A percentile compares a stretch with the other conserved stretches of the same genome.
phyloP scores from a whole-genome alignment of 2,888 invertebrate species.

The Villa cingulata region DNA sequence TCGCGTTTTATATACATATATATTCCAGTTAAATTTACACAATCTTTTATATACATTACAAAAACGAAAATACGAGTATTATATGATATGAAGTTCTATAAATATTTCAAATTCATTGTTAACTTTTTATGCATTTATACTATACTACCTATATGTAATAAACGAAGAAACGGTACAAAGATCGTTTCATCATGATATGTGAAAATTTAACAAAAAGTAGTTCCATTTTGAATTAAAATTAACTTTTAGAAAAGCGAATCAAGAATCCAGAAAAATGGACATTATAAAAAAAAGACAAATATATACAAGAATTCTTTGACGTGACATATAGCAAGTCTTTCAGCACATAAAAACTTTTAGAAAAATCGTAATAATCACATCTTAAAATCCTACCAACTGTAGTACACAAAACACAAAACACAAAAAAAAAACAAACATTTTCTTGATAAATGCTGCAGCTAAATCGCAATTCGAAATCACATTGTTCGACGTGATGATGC shows the following conservation, averaged over 20 bases:
- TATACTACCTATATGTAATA: too few relatives aligned
- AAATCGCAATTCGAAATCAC: neutral
- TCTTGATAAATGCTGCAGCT: neutral
- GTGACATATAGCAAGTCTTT: slow-evolving; percentile 5
- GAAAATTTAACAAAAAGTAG: neutral
- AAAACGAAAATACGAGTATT: too few relatives aligned
- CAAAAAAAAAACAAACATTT: too few relatives aligned
- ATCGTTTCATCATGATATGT: neutral
- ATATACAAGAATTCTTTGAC: slow-evolving; percentile 6
- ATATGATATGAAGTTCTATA: too few relatives aligned
- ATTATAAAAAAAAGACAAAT: neutral
- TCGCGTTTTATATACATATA: too few relatives aligned
- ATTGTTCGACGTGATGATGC: slow-evolving; percentile 6
- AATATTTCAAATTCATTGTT: too few relatives aligned
- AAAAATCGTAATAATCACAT: too few relatives aligned
- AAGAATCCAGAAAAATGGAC: too few relatives aligned
- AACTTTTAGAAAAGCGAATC: neutral
- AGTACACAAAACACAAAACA: neutral
- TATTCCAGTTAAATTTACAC: too few relatives aligned
- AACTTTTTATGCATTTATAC: too few relatives aligned
- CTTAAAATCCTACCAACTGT: neutral
- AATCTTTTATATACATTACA: too few relatives aligned
- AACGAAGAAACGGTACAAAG: too few relatives aligned
- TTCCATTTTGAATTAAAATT: neutral
- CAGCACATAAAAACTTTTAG: neutral